Base-by-base conservation (phyloP, 2,797 vertebrate species). In the Chelmon rostratus region DNA sequence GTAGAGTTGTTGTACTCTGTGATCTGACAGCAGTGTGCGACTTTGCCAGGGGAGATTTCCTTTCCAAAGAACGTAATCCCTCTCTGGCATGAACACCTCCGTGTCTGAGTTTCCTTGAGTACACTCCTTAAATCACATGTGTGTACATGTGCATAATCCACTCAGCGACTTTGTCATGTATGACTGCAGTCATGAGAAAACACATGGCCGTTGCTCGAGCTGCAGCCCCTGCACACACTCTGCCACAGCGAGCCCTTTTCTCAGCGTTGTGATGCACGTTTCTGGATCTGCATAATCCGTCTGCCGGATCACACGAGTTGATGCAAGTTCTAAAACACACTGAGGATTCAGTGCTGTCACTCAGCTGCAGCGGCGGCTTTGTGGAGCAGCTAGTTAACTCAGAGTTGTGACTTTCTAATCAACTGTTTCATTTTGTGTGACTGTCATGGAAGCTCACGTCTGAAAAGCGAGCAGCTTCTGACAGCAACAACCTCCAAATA, bases 261-360 rank as follows among this genome's bases (percentile, higher is more conserved):
- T 66, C 40, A 1, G 44, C 69, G 85, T 49, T 68, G 75, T 66
- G 54, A 68, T 72, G 72, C 76, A 52, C 5, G 44, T 57, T 74
- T 63, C 35, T 52, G 66, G 46, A 88, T 91, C 82, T 89, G 74
- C 86, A 87, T 89, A 88, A 89, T 85, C 85, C 75, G 6, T 53
- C 38, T 28, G 15, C 66, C 31, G 62, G 52, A 81, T 75, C 69
- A 28, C 21, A 12, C 42, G 7, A 53, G 65, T 76, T 15, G 31
- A 54, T 65, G 78, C 46, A 13, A 58, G 63, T 67, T 81, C 68
- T 68, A 37, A 77, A 78, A 87, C 78, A 65, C 68, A 44, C 31
- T 2, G 66, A 65, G 78, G 81, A 74, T 63, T 71, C 61, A 2
- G 66, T 0, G 57, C 72, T 21, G 73, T 76, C 80, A 50, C 63